A percentile compares a stretch with the other conserved stretches of the same genome.
phyloP scores from a whole-genome alignment of 2,797 vertebrate species.

The Momotus momota region DNA sequence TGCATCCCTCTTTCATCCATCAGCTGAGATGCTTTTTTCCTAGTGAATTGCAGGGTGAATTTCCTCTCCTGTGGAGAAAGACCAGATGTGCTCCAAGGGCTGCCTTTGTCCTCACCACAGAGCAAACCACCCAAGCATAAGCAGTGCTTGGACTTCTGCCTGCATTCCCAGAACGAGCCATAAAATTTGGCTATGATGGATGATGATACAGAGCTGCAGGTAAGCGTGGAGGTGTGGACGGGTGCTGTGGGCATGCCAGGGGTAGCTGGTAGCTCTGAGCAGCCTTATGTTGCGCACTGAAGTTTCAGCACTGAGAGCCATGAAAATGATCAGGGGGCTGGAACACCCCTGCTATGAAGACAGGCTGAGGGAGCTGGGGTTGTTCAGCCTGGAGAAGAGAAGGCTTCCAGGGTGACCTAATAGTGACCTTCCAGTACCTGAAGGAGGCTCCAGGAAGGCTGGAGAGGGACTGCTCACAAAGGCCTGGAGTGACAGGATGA shows the following conservation, averaged over 20 bases:
- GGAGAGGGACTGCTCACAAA: too few relatives aligned
- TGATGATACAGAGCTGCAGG: neutral
- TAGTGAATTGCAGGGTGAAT: neutral
- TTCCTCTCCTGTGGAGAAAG: neutral
- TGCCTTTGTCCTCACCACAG: neutral
- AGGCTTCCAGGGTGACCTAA: too few relatives aligned
- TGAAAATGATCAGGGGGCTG: too few relatives aligned
- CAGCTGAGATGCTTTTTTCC: neutral
- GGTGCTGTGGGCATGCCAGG: accelerated
- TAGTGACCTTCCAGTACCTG: too few relatives aligned
- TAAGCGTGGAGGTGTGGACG: accelerated
- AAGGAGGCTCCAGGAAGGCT: too few relatives aligned
- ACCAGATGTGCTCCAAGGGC: neutral
- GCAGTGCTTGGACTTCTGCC: neutral
- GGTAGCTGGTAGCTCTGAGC: neutral
- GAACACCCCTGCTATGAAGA: too few relatives aligned
- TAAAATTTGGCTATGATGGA: neutral
- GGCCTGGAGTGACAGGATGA: too few relatives aligned
- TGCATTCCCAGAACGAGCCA: neutral
- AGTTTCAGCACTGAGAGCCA: neutral
- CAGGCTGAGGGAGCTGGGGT: too few relatives aligned
- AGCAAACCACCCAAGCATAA: neutral
- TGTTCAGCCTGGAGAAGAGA: too few relatives aligned
- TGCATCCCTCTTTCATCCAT: neutral
- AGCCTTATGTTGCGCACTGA: accelerated